Evolutionary conservation across 2,888 invertebrate genomes (phyloP).

Genomic region (Pachymerium ferrugineum): DNA sequence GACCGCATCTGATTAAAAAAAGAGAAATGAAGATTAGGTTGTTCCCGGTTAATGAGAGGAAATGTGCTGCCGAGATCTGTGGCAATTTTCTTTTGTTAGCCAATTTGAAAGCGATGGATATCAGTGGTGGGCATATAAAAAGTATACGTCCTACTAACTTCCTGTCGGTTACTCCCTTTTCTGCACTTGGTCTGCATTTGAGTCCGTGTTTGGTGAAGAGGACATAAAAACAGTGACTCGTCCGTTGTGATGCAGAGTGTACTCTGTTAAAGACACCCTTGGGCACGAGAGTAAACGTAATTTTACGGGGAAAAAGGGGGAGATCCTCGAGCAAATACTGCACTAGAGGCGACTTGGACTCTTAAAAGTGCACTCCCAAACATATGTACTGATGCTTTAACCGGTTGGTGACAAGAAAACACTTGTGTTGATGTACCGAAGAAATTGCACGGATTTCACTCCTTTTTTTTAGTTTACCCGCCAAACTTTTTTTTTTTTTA

Average conservation of each 20-base stretch:
- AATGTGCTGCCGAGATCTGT: neutral
- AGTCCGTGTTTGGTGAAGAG: slow-evolving; percentile 25
- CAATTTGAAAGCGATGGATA: neutral
- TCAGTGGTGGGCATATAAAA: neutral
- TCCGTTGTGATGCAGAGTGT: slow-evolving; percentile 10
- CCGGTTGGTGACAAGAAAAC: neutral
- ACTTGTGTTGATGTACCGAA: slow-evolving; percentile 5
- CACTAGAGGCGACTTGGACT: neutral
- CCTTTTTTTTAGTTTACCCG: too few relatives aligned
- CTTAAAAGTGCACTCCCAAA: slow-evolving; percentile 17
- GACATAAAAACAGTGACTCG: slow-evolving; percentile 24
- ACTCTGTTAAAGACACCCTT: slow-evolving; percentile 17
- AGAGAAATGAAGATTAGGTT: neutral
- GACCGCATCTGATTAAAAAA: neutral
- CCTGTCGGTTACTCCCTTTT: slow-evolving; percentile 15
- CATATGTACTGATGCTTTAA: slow-evolving; percentile 6
- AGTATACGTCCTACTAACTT: neutral
- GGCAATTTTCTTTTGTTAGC: neutral
- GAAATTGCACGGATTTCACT: slow-evolving; percentile 18
- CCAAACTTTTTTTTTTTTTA: too few relatives aligned
- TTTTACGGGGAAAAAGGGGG: slow-evolving; percentile 23
- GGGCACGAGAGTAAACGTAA: slow-evolving; percentile 27
- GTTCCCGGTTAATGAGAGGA: neutral
- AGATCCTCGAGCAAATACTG: neutral
- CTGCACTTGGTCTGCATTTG: slow-evolving; percentile 1